Evolutionary conservation across 2,888 invertebrate species (phyloP).

Genomic region (Hypomecis atomaria): DNA sequence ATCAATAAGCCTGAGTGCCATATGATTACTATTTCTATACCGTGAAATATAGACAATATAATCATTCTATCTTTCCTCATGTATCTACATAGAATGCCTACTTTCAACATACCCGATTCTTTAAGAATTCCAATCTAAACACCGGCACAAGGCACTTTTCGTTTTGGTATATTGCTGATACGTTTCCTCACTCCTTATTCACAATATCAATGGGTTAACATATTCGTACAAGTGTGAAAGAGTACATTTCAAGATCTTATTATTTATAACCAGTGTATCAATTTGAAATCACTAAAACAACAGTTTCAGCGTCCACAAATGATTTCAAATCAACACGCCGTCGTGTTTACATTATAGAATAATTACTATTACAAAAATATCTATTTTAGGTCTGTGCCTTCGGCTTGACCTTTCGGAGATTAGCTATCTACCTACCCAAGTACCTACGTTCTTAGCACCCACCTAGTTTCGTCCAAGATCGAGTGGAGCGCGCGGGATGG

Average conservation of each 20-base stretch:
- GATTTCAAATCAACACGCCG: constrained; percentile 56
- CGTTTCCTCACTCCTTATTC: constrained; percentile 82
- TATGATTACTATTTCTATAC: constrained; percentile 85
- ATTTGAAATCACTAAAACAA: constrained; percentile 48
- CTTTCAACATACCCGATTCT: constrained; percentile 65
- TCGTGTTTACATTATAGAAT: constrained; percentile 72
- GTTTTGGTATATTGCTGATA: constrained; percentile 85
- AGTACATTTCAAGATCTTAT: constrained; percentile 72
- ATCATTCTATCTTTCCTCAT: constrained; percentile 65
- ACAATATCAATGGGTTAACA: constrained; percentile 76
- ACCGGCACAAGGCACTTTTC: constrained; percentile 82
- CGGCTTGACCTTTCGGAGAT: too few relatives aligned
- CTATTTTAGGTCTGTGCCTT: neutral
- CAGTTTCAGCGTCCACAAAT: constrained; percentile 39
- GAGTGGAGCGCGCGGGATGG: neutral
- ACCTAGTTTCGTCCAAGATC: neutral
- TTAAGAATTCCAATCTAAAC: constrained; percentile 57
- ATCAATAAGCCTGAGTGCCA: constrained; percentile 77
- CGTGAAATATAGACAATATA: constrained; percentile 83
- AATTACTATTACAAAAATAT: constrained; percentile 81
- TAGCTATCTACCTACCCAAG: neutral
- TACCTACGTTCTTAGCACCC: too few relatives aligned
- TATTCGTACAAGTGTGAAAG: constrained; percentile 71
- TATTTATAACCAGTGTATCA: constrained; percentile 49
- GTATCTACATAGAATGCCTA: constrained; percentile 58